Percentiles rank a stretch among this genome's conserved stretches.
Conservation (phyloP, 2,888 invertebrate species). For the Tachystola acroxantha region DNA sequence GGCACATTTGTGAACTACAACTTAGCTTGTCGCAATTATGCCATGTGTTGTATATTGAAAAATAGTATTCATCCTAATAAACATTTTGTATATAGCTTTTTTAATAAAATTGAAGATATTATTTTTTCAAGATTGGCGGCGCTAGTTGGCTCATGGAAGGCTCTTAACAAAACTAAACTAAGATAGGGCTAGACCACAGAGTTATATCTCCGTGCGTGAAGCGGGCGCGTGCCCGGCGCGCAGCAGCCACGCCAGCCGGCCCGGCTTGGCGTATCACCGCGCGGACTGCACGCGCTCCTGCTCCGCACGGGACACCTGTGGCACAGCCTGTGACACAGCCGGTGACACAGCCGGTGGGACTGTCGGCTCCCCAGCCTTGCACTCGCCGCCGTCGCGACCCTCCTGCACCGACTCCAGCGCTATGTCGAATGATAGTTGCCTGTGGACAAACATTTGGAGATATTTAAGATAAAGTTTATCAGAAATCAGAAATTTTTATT, state of each 20-base stretch:
- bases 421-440: slow-evolving; percentile 64
- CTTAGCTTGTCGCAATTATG: too few species aligned
- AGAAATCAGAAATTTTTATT: too few species aligned
- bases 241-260: slow-evolving; percentile 11
- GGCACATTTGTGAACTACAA: too few species aligned
- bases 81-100: too few species aligned
- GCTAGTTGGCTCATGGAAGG: too few species aligned
- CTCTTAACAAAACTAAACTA: too few species aligned
- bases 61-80: too few species aligned
- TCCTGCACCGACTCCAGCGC: slow-evolving; percentile 62
- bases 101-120: too few species aligned
- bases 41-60: too few species aligned
- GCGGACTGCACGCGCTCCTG: slow-evolving; percentile 13
- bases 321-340: not conserved
- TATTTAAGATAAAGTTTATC: too few species aligned
- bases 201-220: slow-evolving; percentile 15
- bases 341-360: not conserved
- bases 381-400: slow-evolving; percentile 40
- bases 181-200: too few species aligned
- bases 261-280: slow-evolving; percentile 24
- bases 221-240: slow-evolving; percentile 15
- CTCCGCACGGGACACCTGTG: not conserved
- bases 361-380: slow-evolving; percentile 6
- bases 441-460: slow-evolving; percentile 24
- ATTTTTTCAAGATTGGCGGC: too few species aligned